Base-by-base conservation (phyloP, 1,140 invertebrate species). In the Drosophila ficusphila region DNA sequence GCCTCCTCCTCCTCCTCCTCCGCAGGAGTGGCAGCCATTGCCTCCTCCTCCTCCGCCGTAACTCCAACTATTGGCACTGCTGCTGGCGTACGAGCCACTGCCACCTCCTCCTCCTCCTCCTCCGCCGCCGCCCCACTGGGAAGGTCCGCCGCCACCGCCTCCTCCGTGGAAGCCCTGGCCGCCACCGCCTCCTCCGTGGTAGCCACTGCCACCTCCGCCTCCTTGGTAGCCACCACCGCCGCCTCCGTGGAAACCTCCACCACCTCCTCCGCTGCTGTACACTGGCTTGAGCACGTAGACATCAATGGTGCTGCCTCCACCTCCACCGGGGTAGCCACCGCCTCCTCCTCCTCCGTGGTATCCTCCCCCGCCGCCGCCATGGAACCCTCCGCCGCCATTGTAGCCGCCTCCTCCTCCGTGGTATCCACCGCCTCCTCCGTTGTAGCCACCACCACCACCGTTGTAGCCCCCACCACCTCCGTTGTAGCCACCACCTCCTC, bases 61-160 rank as follows among this genome's bases (percentile, higher is more conserved):
- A 42, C 60, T 57, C 60, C 82, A 85, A 33, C 79, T 85, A 18
- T 83, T 83, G 27, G 79, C 79, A 33, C 71, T 83, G 60, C 79
- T 85, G 57, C 79, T 83, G 39, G 79, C 79, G 14, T 53, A 73
- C 38, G 58, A 51, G 18, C 71, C 71, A 6, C 57, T 52, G 5
- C 74, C 64, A 0, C 74, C 73, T 1, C 68, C 72, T 0, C 75
- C 68, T 0, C 67, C 72, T 0, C 75, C 68, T 0, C 75, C 72
- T 0, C 65, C 70, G 9, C 73, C 62, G 2, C 44, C 51, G 1
- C 62, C 64, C 25, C 65, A 34, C 12, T 42, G 44, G 3, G 44
- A 14, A 19, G 51, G 23, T 25, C 38, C 33, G 0, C 69, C 62
- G 8, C 70, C 73, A 14, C 67, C 61, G 7, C 69, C 73, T 1